phyloP scores from a whole-genome alignment of 2,113 vertebrate genomes.

The Isichthys henryi region DNA sequence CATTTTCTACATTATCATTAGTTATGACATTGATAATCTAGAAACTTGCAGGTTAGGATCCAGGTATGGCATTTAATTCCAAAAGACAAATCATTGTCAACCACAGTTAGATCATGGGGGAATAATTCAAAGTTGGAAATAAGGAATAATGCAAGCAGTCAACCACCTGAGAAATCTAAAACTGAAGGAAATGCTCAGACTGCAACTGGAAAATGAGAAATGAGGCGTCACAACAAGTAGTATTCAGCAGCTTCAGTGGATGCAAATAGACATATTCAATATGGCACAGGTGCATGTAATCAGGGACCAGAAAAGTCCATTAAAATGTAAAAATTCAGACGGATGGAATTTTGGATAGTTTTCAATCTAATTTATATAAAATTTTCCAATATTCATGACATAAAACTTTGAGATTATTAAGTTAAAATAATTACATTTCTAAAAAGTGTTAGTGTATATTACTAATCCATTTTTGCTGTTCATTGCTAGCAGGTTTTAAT shows the following conservation, averaged over 20 bases:
- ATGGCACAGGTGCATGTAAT: not conserved
- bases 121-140: not conserved
- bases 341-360: not conserved
- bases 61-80: not conserved
- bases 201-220: not conserved
- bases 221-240: not conserved
- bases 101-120: not conserved
- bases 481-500: not conserved
- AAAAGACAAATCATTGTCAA: not conserved
- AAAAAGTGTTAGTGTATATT: not conserved
- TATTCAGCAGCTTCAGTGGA: not conserved
- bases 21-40: not conserved
- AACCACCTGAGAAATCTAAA: not conserved
- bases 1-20: not conserved
- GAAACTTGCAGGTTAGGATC: not conserved
- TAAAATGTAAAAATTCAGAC: not conserved
- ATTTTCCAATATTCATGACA: not conserved
- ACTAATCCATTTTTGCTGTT: not conserved
- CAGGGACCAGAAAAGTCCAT: not conserved
- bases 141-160: not conserved
- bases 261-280: not conserved
- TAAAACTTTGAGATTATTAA: not conserved
- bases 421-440: not conserved
- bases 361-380: not conserved
- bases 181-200: not conserved